Conservation (phyloP, 2,888 invertebrate genomes). For the Itoplectis maculator region DNA sequence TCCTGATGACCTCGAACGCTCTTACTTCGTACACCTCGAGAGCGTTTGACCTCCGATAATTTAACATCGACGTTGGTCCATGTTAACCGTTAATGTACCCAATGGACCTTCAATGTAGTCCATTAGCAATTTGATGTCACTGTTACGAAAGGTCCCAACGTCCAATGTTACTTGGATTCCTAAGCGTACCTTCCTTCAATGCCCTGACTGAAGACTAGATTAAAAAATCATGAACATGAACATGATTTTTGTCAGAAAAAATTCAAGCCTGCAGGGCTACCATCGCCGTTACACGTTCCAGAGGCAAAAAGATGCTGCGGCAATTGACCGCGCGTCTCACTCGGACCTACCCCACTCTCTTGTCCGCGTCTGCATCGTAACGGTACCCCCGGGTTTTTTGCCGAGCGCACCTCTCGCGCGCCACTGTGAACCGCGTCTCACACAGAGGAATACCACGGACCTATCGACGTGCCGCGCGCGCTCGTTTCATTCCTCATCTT, state of each 20-base stretch:
- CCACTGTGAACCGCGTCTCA: slow-evolving; percentile 1
- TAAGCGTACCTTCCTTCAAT: too few species aligned
- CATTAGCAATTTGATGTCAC: too few species aligned
- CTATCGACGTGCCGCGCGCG: slow-evolving; percentile 15
- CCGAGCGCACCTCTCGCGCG: background rate
- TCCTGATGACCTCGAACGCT: background rate
- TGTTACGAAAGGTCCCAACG: too few species aligned
- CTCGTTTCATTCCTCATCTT: slow-evolving; percentile 39
- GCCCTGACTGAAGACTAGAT: too few species aligned
- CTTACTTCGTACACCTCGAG: background rate
- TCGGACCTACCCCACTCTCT: background rate
- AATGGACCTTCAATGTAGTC: too few species aligned
- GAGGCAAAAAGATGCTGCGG: background rate
- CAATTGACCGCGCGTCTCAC: background rate
- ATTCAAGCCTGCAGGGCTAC: background rate
- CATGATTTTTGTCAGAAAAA: too few species aligned
- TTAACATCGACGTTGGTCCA: too few species aligned
- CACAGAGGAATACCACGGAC: slow-evolving; percentile 6
- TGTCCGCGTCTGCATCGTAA: background rate
- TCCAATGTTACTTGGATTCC: too few species aligned
- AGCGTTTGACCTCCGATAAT: too few species aligned
- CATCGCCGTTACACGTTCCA: background rate
- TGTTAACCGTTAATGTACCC: too few species aligned
- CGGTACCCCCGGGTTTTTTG: background rate
- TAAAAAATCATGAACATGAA: too few species aligned